Evolutionary conservation across 2,888 invertebrate species (phyloP), one percentile per base, ranked within the genome.

Genomic region (Scaptomyza flava): DNA sequence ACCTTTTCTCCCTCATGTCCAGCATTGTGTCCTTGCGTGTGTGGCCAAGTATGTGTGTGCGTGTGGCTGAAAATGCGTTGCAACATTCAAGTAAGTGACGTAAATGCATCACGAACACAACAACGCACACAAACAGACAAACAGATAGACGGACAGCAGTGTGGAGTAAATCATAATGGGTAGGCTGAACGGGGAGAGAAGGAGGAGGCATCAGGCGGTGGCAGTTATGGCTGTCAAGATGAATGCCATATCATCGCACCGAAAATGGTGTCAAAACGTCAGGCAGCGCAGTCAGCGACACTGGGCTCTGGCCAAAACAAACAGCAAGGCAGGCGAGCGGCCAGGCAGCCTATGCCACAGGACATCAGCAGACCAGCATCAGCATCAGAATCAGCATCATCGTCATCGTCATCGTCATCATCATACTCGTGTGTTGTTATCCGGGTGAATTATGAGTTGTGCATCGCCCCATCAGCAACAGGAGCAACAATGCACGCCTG

Each of bases 231-330:
- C 89, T 89, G 90, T 89, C 89, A 89, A 87, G 80, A 89, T 89
- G 90, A 89, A 90, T 89, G 86, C 80, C 87, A 81, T 89, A 89
- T 89, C 90, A 89, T 89, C 68, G 86, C 80, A 83, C 83, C 86
- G 72, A 81, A 89, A 87, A 87, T 85, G 81, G 79, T 86, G 86
- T 86, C 86, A 87, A 81, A 86, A 79, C 72, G 84, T 77, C 89
- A 84, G 41, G 36, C 89, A 70, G 65, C 66, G 70, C 60, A 57
- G 67, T 43, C 50, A 59, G 42, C 79, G 47, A 33, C 23, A 34
- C 6, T 34, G 34, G 11, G 48, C 65, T 62, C 60, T 52, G 62
- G 56, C 64, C 78, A 58, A 58, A 41, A 41, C 64, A 68, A 79
- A 82, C 73, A 68, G 52, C 52, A 57, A 64, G 48, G 42, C 36